Evolutionary conservation across 2,797 vertebrate genomes (phyloP).

Genomic region (Nyctibius grandis): DNA sequence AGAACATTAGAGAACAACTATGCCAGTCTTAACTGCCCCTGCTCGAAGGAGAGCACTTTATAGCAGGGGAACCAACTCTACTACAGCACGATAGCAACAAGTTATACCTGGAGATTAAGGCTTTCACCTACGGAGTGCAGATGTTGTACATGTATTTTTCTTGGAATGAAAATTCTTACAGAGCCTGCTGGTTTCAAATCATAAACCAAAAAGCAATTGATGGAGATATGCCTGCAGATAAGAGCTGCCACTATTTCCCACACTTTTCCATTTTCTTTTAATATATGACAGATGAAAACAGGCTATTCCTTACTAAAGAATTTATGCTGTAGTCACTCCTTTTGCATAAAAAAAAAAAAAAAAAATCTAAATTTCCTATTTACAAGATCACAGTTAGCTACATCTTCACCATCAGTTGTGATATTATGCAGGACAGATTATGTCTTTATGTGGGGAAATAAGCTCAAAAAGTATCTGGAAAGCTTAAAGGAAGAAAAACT

Average conservation of each 20-base stretch:
- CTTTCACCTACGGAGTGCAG: background rate
- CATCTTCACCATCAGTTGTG: background rate
- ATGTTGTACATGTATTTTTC: rapidly evolving
- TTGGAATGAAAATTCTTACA: background rate
- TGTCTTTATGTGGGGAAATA: background rate
- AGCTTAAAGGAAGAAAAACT: background rate
- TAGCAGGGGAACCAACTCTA: background rate
- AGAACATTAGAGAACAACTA: background rate
- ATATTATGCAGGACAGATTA: background rate
- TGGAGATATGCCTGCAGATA: background rate
- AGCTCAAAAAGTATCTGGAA: background rate
- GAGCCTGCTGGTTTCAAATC: background rate
- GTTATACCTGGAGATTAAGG: background rate
- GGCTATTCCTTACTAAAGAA: background rate
- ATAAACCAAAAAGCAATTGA: background rate
- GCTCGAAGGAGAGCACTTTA: background rate
- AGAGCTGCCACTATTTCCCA: background rate
- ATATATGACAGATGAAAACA: background rate
- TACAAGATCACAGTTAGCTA: background rate
- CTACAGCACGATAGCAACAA: background rate
- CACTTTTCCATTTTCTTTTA: background rate
- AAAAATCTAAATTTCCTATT: too few relatives aligned
- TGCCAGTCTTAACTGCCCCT: background rate
- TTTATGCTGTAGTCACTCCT: background rate
- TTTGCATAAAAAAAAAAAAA: background rate